A percentile compares a stretch with the other conserved stretches of the same genome.
These are phyloP conservation scores for Clarias batrachus DNA, from an alignment of 2,113 vertebrate species.

Conservation along the genomic window DNA sequence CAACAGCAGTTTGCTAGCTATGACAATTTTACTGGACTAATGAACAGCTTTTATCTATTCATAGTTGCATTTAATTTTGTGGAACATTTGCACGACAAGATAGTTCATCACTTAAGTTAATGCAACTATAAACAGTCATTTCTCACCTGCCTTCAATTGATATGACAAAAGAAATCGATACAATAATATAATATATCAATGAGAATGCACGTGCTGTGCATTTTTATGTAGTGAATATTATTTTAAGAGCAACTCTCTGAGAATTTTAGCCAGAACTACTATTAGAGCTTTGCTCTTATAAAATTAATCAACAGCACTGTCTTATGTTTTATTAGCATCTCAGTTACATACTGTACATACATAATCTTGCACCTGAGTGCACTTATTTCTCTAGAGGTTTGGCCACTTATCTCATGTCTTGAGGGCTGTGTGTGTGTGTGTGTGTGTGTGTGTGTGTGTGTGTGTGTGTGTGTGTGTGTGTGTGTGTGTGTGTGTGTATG, in stretches of 20 bases:
- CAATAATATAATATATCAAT: background rate
- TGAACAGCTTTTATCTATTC: background rate
- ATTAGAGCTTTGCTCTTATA: background rate
- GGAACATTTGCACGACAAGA: background rate
- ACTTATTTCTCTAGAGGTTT: background rate
- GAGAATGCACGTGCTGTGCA: background rate
- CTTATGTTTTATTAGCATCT: background rate
- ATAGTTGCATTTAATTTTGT: background rate
- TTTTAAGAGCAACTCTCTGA: background rate
- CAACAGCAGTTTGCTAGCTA: background rate
- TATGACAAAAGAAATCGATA: background rate
- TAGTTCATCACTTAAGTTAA: background rate
- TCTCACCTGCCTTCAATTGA: background rate
- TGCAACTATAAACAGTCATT: background rate
- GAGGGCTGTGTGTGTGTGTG: background rate
- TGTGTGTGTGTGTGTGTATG: background rate
- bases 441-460: constrained; percentile 13
- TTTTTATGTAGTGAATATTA: background rate
- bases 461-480: background rate
- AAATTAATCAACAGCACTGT: background rate
- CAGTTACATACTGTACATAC: background rate
- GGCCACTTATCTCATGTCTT: constrained; percentile 21
- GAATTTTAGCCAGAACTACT: background rate
- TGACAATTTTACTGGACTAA: background rate
- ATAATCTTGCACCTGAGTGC: constrained; percentile 19